Base-by-base conservation (phyloP, 2,797 vertebrate species). In the Emydoidea blandingii region DNA sequence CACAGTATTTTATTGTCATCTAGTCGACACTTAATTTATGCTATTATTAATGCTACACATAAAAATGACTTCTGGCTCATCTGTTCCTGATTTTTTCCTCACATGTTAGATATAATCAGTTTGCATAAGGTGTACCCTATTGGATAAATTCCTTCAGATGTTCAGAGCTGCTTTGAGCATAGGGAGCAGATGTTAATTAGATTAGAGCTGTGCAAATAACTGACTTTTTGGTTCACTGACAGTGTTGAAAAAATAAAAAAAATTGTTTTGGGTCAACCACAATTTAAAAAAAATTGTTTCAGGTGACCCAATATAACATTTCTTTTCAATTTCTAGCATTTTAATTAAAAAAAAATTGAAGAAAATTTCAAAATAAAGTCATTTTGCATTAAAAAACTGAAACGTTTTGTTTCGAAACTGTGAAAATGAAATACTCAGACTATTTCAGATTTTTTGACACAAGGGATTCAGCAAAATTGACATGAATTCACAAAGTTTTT, bases 1-100 rank as follows among this genome's bases (percentile, higher is more conserved):
- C 81, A 27, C 82, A 91, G 54, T 72, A 93, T 56, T 87, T 95
- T 91, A 94, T 80, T 95, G 76, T 92, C 95, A 94, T 79, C 83
- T 79, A 96, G 97, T 88, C 57, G 1, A 85, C 56, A 82, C 88
- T 95, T 88, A 95, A 96, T 85, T 91, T 95, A 65, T 56, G 90
- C 88, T 92, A 57, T 92, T 94, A 95, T 95, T 97, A 97, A 94
- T 96, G 91, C 94, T 97, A 87, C 85, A 94, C 82, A 96, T 95
- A 94, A 89, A 96, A 96, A 95, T 86, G 92, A 94, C 65, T 94
- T 87, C 87, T 93, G 56, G n/a, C 68, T 96, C 50, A 50, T 50
- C 50, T 85, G 93, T 97, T 97, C 87, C 92, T 97, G 95, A 88
- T 96, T 97, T 94, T 94, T 89, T 91, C 94, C 86, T 93, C 91